Conservation (phyloP, 2,797 vertebrate genomes). For the Sebastiscus tertius region DNA sequence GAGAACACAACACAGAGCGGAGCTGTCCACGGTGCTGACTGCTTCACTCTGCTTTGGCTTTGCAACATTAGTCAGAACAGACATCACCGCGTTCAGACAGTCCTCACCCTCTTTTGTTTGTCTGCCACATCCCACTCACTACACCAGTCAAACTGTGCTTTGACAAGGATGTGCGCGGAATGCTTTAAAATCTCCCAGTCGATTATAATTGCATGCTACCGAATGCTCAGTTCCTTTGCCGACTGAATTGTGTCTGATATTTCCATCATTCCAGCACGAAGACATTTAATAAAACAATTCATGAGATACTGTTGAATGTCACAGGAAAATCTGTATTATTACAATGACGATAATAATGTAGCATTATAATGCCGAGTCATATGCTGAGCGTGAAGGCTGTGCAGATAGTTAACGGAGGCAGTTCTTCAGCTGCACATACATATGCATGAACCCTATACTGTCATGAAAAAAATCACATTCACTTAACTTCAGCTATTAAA, state of each 20-base stretch:
- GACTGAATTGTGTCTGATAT: slow-evolving; percentile 31
- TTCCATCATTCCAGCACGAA: slow-evolving; percentile 12
- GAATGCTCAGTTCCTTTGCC: slow-evolving; percentile 14
- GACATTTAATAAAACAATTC: slow-evolving; percentile 12
- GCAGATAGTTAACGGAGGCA: background rate
- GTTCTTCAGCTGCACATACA: slow-evolving; percentile 1
- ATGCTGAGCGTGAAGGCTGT: background rate
- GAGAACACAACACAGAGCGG: background rate
- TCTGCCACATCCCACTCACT: slow-evolving; percentile 66
- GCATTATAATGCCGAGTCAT: slow-evolving; percentile 32
- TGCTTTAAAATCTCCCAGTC: slow-evolving; percentile 48
- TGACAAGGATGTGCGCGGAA: slow-evolving; percentile 54
- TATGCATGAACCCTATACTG: slow-evolving; percentile 10
- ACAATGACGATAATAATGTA: slow-evolving; percentile 36
- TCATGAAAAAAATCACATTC: slow-evolving; percentile 1
- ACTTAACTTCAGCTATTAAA: slow-evolving; percentile 17
- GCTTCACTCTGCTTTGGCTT: slow-evolving; percentile 34
- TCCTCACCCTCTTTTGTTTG: slow-evolving; percentile 59
- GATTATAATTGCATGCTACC: slow-evolving; percentile 54
- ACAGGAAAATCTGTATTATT: slow-evolving; percentile 26
- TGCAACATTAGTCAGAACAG: slow-evolving; percentile 63
- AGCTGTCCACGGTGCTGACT: slow-evolving; percentile 50
- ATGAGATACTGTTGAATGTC: slow-evolving; percentile 36
- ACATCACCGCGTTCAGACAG: slow-evolving; percentile 51
- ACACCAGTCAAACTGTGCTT: slow-evolving; percentile 53